Evolutionary conservation across 2,113 vertebrate genomes (phyloP).

Genomic region (Manacus vitellinus): DNA sequence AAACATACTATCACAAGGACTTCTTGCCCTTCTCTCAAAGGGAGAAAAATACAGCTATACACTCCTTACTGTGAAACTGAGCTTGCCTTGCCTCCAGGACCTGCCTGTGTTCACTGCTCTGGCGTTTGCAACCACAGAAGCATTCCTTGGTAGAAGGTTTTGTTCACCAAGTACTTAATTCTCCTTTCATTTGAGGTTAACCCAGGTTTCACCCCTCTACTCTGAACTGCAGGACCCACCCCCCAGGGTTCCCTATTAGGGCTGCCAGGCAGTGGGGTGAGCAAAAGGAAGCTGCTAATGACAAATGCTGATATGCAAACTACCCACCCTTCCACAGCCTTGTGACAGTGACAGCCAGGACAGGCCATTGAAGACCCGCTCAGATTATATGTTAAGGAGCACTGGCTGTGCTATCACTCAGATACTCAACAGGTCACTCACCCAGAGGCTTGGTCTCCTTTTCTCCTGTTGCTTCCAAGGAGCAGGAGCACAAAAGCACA

Average conservation of each 20-base stretch:
- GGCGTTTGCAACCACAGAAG: accelerated
- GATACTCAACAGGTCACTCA: not conserved
- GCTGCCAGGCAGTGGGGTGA: not conserved
- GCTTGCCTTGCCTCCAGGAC: not conserved
- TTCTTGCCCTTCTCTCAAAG: not conserved
- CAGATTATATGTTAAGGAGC: not conserved
- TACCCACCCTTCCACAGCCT: not conserved
- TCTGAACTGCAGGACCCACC: not conserved
- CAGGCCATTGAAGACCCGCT: not conserved
- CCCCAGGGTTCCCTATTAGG: not conserved
- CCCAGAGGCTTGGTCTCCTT: not conserved
- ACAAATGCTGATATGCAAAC: accelerated
- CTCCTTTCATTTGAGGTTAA: not conserved
- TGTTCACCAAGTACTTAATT: not conserved
- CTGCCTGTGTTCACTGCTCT: accelerated
- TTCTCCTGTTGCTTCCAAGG: not conserved
- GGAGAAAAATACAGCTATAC: not conserved
- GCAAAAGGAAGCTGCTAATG: not conserved
- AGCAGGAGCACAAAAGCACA: not conserved
- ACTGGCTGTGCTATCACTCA: not conserved
- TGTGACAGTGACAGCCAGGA: not conserved
- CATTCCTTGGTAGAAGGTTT: not conserved
- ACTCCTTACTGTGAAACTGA: not conserved
- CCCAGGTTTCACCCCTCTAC: not conserved
- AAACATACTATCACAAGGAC: not conserved